These are phyloP conservation scores for Megalops cyprinoides DNA, from an alignment of 2,797 vertebrate species.

Conservation along the genomic window DNA sequence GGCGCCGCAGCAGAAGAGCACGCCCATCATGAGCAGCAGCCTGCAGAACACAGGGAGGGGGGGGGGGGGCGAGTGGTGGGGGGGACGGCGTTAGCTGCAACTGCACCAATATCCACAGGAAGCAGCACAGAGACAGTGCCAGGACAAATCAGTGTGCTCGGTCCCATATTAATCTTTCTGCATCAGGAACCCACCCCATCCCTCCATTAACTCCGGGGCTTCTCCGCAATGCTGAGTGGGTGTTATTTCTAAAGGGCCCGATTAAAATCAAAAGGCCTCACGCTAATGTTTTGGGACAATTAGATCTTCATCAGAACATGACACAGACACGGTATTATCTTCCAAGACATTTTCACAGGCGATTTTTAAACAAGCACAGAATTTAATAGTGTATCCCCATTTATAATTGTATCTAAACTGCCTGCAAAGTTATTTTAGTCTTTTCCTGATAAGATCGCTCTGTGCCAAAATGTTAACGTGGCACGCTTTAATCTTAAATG, in stretches of 20 bases:
- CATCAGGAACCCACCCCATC: not conserved
- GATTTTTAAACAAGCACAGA: not conserved
- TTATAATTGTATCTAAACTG: not conserved
- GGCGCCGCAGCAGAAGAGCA: slow-evolving; percentile 92
- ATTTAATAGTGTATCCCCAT: not conserved
- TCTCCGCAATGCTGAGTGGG: not conserved
- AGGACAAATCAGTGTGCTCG: too few relatives aligned
- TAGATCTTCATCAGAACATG: not conserved
- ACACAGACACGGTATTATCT: not conserved
- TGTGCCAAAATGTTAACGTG: not conserved
- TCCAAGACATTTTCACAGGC: too few relatives aligned
- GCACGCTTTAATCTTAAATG: not conserved
- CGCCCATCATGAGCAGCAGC: slow-evolving; percentile 96
- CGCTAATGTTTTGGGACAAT: not conserved
- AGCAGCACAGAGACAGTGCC: too few relatives aligned
- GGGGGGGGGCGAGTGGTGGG: too few relatives aligned
- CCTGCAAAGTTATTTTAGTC: not conserved
- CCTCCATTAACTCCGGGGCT: not conserved
- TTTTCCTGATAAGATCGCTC: not conserved
- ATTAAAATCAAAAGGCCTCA: slow-evolving; percentile 7
- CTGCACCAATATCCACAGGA: too few relatives aligned
- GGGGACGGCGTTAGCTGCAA: not conserved
- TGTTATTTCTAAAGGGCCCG: slow-evolving; percentile 9
- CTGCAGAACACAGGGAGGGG: too few relatives aligned
- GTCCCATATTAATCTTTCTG: too few relatives aligned